Evolutionary conservation across 2,888 invertebrate genomes (phyloP), one percentile per base, ranked within the genome.

Genomic region (Coenonympha glycerion): DNA sequence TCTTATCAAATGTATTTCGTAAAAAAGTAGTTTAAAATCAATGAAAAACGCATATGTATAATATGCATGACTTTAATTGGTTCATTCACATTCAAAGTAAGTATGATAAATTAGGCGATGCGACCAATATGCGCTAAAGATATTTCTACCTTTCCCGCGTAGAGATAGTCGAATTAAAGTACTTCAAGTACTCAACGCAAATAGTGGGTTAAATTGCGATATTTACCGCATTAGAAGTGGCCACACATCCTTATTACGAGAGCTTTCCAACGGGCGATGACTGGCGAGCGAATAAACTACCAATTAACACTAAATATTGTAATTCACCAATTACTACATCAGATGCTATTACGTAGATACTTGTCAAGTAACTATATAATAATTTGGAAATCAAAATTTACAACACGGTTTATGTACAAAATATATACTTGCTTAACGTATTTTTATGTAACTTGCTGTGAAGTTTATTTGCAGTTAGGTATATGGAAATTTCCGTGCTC

Each of bases 241-340:
- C 46, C 8, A 28, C 37, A 46, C 46, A 46, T 46, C 36, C 46
- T 46, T 28, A 45, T 34, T 45, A 41, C 15, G 36, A n/a, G 34
- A 16, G 24, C 39, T 42, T 41, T 19, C 22, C 11, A 34, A 24
- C 34, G 15, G 11, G 3, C 34, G 48, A 41, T 15, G 34, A 34
- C 36, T 13, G 18, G 26, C 18, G 8, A 22, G 31, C 28, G 24
- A 18, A 36, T 46, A 46, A 46, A 47, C 31, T 42, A 44, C 37
- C 41, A 52, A 47, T 52, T 52, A 47, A 24, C 36, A 33, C 42
- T 37, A 42, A 36, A 47, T 47, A 47, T 41, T n/a, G 51, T 37
- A 42, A 52, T 31, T 42, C 31, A 47, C 47, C 18, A 9, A 41
- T 30, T 37, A 42, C 15, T 19, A 36, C 31, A 36, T 26, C 11